Evolutionary conservation across 1,140 invertebrate species (phyloP), one percentile per base, ranked within the genome.

Genomic region (Copidosoma floridanum): DNA sequence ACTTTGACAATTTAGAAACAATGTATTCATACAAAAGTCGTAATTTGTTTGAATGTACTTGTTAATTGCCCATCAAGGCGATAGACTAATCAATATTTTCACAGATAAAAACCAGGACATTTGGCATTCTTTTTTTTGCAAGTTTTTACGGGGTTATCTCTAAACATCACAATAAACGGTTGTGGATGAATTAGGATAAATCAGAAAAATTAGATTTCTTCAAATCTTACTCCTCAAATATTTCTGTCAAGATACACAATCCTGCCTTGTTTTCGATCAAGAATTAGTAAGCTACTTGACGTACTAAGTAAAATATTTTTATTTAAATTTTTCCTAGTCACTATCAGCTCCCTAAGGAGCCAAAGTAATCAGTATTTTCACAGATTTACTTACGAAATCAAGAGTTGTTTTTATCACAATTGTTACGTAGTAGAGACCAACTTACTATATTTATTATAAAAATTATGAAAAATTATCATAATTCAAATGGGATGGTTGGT

Each of bases 51-150:
- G 12, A 43, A 21, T 46, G 23, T 46, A 46, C 21, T 46, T 46
- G n/a, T n/a, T n/a, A n/a, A n/a, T n/a, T n/a, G n/a, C n/a, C 37
- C 37, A 11, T n/a, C 5, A n/a, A 11, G 37, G 37, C 12, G 37
- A 4, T 40, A 3, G 37, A 40, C 4, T 40, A 40, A 40, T 40
- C 14, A 16, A 14, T 40, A 40, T 40, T 40, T 40, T 51, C 48
- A 51, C 48, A 51, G 48, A 51, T 51, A 14, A 21, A 35, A 35
- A 51, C 29, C 8, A 23, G 29, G 48, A 18, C 23, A 46, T 29
- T 29, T 18, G 41, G 14, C 23, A 14, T 26, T 35, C n/a, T 24
- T 46, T 6, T 24, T 23, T 46, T 26, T 20, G n/a, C 26, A 23
- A 3, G 16, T 26, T 46, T n/a, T 7, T 26, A 46, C 16, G 14